Conservation (phyloP, 2,797 vertebrate genomes). For the Myripristis murdjan region DNA sequence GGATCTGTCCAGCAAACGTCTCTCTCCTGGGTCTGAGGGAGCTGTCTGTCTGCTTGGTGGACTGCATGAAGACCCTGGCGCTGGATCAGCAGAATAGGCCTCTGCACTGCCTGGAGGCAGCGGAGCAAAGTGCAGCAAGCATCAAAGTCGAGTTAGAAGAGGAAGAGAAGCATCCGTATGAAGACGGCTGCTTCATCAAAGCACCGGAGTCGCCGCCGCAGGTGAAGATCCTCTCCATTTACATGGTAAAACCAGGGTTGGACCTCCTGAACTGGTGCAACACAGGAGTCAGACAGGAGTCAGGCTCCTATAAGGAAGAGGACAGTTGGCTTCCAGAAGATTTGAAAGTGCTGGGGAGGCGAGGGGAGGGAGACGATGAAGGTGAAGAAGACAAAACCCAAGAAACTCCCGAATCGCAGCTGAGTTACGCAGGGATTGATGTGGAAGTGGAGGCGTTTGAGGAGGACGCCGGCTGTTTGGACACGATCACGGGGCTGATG, state of each 20-base stretch:
- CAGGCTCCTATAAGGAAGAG: not conserved
- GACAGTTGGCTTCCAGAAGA: not conserved
- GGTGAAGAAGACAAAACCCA: not conserved
- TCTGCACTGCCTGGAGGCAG: not conserved
- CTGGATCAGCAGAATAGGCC: not conserved
- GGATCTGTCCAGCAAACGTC: not conserved
- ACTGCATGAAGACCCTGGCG: constrained; percentile 5
- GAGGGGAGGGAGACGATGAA: not conserved
- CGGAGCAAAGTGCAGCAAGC: not conserved
- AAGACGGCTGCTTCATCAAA: not conserved
- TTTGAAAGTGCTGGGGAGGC: not conserved
- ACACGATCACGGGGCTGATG: not conserved
- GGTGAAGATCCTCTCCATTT: not conserved
- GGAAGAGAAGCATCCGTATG: not conserved
- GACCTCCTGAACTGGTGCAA: not conserved
- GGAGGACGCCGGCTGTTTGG: not conserved
- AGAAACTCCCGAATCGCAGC: not conserved
- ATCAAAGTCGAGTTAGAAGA: not conserved
- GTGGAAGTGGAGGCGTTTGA: not conserved
- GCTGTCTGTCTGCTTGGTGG: constrained; percentile 12
- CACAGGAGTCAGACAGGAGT: not conserved
- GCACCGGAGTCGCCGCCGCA: not conserved
- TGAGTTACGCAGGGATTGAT: not conserved
- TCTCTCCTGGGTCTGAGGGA: not conserved
- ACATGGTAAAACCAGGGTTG: not conserved